Base-by-base conservation (phyloP, 1,140 invertebrate species). In the Linepithema humile region DNA sequence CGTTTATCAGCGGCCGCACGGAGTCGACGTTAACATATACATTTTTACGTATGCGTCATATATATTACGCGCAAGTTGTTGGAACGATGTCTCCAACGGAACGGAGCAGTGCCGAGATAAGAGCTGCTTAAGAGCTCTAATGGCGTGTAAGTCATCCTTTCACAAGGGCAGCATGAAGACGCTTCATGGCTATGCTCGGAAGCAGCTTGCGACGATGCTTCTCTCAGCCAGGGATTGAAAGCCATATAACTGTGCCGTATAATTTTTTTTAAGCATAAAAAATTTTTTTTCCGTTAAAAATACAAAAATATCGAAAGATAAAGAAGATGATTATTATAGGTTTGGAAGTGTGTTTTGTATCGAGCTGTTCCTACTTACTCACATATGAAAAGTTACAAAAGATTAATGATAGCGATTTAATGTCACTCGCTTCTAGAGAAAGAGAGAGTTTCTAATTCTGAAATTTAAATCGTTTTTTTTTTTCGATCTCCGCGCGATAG, bases 91-190 rank as follows among this genome's bases (percentile, higher is more conserved):
- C 67, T 60, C 43, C 15, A 9, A 43, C n/a, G 57, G 62, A 50
- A 80, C 40, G 78, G 15, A 48, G 20, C 20, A 38, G 3, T n/a
- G 7, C 2, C 12, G 67, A 82, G 87, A 88, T 88, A 88, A 87
- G 50, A 86, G 29, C 15, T 69, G 87, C 62, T 87, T 85, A 85
- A 86, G 67, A 82, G 82, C 35, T 88, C 70, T 88, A 88, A 88
- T 88, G 85, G 82, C 67, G 64, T 74, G 82, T 62, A 48, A 86
- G 74, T 84, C 82, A 72, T 86, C 64, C 67, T 70, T 80, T 40
- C 62, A 69, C 45, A 45, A 70, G 48, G 57, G 26, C 17, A 48
- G 15, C 12, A 5, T 55, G 45, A 64, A 23, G 32, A 55, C 35
- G 75, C 62, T 38, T 59, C 48, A 20, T n/a, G n/a, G 35, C 29